Conservation (phyloP, 2,888 invertebrate species). For the Alsophila aescularia region DNA sequence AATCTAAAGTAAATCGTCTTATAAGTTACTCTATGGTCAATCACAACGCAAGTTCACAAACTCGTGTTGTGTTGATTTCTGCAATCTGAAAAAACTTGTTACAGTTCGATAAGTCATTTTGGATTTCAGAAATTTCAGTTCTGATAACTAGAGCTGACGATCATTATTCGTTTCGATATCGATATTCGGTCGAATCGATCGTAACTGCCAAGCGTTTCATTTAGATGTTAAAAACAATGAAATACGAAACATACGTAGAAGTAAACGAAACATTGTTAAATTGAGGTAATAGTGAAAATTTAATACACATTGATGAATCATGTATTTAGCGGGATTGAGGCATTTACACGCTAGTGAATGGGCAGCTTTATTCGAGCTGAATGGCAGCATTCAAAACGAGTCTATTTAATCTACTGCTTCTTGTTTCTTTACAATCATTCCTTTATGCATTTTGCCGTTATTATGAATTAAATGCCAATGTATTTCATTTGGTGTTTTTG, state of each 20-base stretch:
- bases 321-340: constrained; percentile 58
- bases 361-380: constrained; percentile 44
- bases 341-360: constrained; percentile 48
- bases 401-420: constrained; percentile 16
- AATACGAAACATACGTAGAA: constrained; percentile 71
- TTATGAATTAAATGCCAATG: constrained; percentile 18
- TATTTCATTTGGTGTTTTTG: constrained; percentile 15
- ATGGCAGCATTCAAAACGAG: constrained; percentile 29
- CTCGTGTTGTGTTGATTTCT: not conserved
- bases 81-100: not conserved
- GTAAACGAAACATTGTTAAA: constrained; percentile 76
- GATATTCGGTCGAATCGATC: constrained; percentile 48
- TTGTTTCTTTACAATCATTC: constrained; percentile 47
- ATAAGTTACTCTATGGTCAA: constrained; percentile 11
- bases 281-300: constrained; percentile 79
- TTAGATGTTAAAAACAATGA: constrained; percentile 62
- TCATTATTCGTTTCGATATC: constrained; percentile 43
- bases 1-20: constrained; percentile 46
- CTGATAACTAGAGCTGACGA: constrained; percentile 29
- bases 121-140: constrained; percentile 1
- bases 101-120: constrained; percentile 34
- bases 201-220: constrained; percentile 76
- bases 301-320: constrained; percentile 78
- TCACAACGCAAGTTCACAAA: not conserved
- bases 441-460: constrained; percentile 33